A percentile compares a stretch with the other conserved stretches of the same genome.
These are phyloP conservation scores for human (Homo sapiens) DNA, from an alignment of 2,113 vertebrate species.

Conservation along the genomic window GRCh38 chr2:165145501-165146000, in stretches of 20 bases:
- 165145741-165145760: slow-evolving; percentile 11
- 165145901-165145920: background rate
- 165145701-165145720: background rate
- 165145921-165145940: background rate
- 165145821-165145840: slow-evolving; percentile 38
- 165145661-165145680: background rate
- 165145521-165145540: background rate
- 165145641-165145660: background rate
- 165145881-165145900: background rate
- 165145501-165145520: background rate
- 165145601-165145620: background rate
- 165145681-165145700: background rate
- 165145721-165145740: background rate
- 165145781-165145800: background rate
- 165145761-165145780: background rate
- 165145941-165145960: background rate
- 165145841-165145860: background rate
- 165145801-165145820: slow-evolving; percentile 1
- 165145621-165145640: background rate
- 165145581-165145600: background rate
- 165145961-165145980: background rate
- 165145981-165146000: background rate
- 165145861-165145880: slow-evolving; percentile 1
- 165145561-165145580: background rate
- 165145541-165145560: background rate